Base-by-base conservation (phyloP, 2,797 vertebrate genomes). In the Malacoraja senta region DNA sequence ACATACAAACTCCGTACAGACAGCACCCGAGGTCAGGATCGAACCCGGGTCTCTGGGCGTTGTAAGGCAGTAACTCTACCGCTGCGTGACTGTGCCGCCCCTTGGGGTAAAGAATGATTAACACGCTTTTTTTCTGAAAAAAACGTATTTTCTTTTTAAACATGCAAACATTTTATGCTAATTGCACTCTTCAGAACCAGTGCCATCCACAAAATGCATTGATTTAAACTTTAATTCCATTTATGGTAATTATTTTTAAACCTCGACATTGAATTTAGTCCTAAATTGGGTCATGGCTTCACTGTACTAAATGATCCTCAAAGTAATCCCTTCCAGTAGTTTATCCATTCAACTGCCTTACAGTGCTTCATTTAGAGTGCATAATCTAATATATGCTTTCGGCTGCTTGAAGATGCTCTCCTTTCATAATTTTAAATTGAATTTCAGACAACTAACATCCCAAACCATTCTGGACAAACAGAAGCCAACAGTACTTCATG, bases 371-470 rank as follows among this genome's bases (percentile, higher is more conserved):
- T 88, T 94, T 94, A 94, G 72, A 38, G 93, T 38, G 65, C n/a
- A 93, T 93, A 93, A 94, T 94, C 94, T 71, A 93, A 93, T 95
- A 95, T 94, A 24, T 94, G 79, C 93, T 93, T 93, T 94, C 93
- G 83, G 86, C 93, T 94, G 93, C 94, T 95, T 94, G 92, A 10
- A 77, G 72, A 92, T 92, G 15, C 12, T 38, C 71, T 76, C n/a
- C 71, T 92, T 76, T 91, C 68, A 91, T 72, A 65, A 91, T 74
- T 74, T 91, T 91, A 91, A 91, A 91, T 91, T 72, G 68, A 91
- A 72, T 74, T 91, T 38, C 71, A 53, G 71, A 76, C 35, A n/a
- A 92, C 71, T 58, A 38, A 76, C 71, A 76, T 74, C 71, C 8
- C 17, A 92, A 74, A 92, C 71, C 58, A 29, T 19, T 92, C 53